Percentiles rank a stretch among this genome's conserved stretches.
Conservation (phyloP, 2,113 vertebrate species). For the Peucedramus taeniatus region DNA sequence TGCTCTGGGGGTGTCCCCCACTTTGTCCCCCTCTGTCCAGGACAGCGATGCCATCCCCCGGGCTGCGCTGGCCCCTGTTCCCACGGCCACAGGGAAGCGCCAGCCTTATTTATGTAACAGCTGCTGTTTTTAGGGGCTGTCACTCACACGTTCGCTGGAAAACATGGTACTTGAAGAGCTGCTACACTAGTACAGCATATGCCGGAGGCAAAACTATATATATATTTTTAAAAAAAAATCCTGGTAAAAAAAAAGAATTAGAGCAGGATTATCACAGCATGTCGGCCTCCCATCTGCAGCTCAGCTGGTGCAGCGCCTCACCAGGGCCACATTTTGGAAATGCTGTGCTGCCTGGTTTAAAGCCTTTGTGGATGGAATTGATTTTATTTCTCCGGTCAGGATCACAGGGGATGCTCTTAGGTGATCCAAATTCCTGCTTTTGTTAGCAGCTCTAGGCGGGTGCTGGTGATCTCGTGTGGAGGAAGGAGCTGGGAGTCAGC, state of each 20-base stretch:
- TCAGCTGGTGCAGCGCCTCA: not conserved
- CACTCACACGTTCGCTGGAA: not conserved
- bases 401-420: not conserved
- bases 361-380: not conserved
- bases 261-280: not conserved
- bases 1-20: not conserved
- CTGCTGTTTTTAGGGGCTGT: conserved; percentile 16
- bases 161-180: conserved; percentile 8
- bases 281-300: not conserved
- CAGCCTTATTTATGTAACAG: conserved; percentile 9
- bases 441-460: not conserved
- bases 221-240: not conserved
- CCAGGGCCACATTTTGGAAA: not conserved
- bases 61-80: not conserved
- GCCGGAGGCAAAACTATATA: conserved; percentile 27
- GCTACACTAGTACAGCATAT: not conserved
- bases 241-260: not conserved
- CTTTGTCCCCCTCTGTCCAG: not conserved
- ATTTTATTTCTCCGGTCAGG: not conserved
- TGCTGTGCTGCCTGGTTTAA: not conserved
- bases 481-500: not conserved
- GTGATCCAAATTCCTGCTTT: not conserved
- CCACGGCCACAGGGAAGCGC: not conserved
- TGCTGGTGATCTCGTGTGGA: rapidly evolving
- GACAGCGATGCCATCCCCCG: rapidly evolving